These are phyloP conservation scores for Bergia sp. DNA, from an alignment of 92 coral and sea anemone genomes.

Conservation along the genomic window DNA sequence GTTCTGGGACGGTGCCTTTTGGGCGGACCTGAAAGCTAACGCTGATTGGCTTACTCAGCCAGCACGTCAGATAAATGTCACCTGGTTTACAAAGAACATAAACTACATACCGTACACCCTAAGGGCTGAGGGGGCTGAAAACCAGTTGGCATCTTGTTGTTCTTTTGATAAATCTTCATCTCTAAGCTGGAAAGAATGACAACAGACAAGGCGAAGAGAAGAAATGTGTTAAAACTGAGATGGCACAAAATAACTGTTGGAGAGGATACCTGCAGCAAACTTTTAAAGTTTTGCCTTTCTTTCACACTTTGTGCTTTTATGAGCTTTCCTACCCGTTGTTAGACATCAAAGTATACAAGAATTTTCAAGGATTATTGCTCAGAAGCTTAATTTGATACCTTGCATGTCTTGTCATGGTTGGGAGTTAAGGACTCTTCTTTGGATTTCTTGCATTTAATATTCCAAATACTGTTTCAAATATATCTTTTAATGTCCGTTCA, in stretches of 20 bases:
- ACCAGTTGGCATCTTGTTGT: slow-evolving; percentile 99
- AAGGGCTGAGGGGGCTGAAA: slow-evolving; percentile 98
- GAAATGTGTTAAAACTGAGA: background rate
- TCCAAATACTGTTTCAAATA: too few species aligned
- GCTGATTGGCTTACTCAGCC: too few species aligned
- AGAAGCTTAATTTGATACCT: too few species aligned
- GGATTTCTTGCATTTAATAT: too few species aligned
- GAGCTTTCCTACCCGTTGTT: background rate
- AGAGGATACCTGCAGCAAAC: background rate
- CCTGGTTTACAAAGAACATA: background rate
- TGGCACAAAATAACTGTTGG: background rate
- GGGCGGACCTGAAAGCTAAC: too few species aligned
- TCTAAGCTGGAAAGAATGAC: slow-evolving; percentile 66
- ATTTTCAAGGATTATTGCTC: background rate
- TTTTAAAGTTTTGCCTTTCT: too few species aligned
- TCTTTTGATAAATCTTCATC: slow-evolving; percentile 97
- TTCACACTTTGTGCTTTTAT: background rate
- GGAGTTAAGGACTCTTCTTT: too few species aligned
- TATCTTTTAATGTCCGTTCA: too few species aligned
- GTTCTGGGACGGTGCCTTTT: too few species aligned
- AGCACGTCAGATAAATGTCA: too few species aligned
- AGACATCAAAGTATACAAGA: background rate
- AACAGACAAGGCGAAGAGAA: background rate
- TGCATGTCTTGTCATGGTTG: too few species aligned
- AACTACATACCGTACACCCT: slow-evolving; percentile 86